Conservation (phyloP, 2,888 invertebrate genomes). For the Agonopterix heracliana region DNA sequence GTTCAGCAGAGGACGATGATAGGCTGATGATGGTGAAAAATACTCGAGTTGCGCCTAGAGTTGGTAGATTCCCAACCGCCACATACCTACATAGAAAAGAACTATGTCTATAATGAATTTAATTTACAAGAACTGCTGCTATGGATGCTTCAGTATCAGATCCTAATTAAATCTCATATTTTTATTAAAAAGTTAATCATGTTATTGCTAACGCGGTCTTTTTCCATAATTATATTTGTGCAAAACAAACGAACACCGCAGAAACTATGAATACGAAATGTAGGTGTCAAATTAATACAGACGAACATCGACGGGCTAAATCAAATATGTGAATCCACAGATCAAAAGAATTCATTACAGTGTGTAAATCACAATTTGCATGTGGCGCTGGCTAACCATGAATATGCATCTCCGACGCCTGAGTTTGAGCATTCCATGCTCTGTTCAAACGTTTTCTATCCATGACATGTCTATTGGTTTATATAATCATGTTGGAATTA, state of each 20-base stretch:
- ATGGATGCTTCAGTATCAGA: too few species aligned
- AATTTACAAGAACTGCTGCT: too few species aligned
- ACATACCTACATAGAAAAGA: too few species aligned
- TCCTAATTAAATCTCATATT: too few species aligned
- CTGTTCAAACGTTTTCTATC: conserved; percentile 29
- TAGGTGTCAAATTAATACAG: conserved; percentile 61
- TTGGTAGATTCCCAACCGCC: too few species aligned
- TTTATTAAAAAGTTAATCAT: too few species aligned
- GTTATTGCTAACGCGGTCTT: background rate
- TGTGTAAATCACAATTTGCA: conserved; percentile 76
- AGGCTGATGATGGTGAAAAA: too few species aligned
- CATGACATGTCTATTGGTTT: too few species aligned
- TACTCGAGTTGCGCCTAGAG: too few species aligned
- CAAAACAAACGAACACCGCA: conserved; percentile 44
- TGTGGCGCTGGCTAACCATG: conserved; percentile 67
- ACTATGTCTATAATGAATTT: too few species aligned
- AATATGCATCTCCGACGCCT: conserved; percentile 69
- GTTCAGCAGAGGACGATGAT: too few species aligned
- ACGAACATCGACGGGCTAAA: conserved; percentile 68
- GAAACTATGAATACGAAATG: conserved; percentile 72
- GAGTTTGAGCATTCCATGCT: conserved; percentile 61
- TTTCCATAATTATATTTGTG: conserved; percentile 14
- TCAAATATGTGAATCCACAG: conserved; percentile 75
- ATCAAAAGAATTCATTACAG: conserved; percentile 77
- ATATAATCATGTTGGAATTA: too few species aligned